Evolutionary conservation across 1,140 invertebrate genomes (phyloP).

Genomic region (Heliconius hewitsoni): DNA sequence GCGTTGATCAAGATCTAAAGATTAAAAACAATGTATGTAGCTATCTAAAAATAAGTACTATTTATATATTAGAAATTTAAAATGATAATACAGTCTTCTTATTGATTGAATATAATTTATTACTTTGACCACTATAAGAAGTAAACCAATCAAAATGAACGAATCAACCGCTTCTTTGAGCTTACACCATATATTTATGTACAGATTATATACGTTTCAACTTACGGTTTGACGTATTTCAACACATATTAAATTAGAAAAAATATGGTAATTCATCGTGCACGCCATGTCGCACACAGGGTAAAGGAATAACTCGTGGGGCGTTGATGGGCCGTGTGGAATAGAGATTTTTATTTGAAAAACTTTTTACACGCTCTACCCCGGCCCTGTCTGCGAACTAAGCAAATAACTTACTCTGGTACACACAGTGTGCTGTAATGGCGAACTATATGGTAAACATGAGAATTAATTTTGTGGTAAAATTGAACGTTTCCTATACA

Average conservation of each 20-base stretch:
- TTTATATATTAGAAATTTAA: too few species aligned
- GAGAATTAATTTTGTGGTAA: neutral
- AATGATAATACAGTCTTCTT: too few species aligned
- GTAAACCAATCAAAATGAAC: neutral
- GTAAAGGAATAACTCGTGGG: conserved; percentile 58
- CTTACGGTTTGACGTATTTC: neutral
- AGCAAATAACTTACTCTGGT: conserved; percentile 66
- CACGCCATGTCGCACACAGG: conserved; percentile 48
- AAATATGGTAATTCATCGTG: conserved; percentile 48
- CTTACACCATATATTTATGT: neutral
- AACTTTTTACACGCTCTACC: conserved; percentile 63
- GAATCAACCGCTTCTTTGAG: neutral
- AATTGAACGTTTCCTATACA: neutral
- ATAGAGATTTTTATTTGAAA: conserved; percentile 73
- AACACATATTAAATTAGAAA: conserved; percentile 39
- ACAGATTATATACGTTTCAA: neutral
- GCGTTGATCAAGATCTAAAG: too few species aligned
- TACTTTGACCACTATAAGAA: too few species aligned
- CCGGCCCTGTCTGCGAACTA: conserved; percentile 73
- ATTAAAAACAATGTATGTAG: too few species aligned
- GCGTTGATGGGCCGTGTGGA: conserved; percentile 48
- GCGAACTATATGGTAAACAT: neutral
- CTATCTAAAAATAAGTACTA: too few species aligned
- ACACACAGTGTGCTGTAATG: conserved; percentile 39
- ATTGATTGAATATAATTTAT: too few species aligned